Evolutionary conservation across 2,888 invertebrate species (phyloP).

Genomic region (Corbicula japonica): DNA sequence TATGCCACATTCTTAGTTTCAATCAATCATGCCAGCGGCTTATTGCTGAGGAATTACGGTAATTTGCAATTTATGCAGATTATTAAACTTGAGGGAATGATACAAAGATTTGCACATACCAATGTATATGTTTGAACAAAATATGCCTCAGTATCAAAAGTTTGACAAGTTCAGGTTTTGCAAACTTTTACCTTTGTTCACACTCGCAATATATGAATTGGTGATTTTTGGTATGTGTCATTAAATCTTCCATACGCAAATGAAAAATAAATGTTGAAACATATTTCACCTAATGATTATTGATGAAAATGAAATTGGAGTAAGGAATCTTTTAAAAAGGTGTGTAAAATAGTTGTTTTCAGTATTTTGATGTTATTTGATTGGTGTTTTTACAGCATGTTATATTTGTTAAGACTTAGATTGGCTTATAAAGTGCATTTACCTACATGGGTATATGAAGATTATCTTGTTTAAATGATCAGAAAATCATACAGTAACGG

Average conservation of each 20-base stretch:
- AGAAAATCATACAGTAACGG: background rate
- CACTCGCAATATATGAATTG: background rate
- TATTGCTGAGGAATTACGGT: too few relatives aligned
- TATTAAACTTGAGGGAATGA: background rate
- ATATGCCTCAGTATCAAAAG: background rate
- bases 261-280: slow-evolving; percentile 10
- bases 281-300: background rate
- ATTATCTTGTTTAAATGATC: background rate
- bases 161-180: background rate
- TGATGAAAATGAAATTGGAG: background rate
- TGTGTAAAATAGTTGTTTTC: slow-evolving; percentile 1
- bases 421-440: slow-evolving; percentile 51
- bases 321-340: slow-evolving; percentile 10
- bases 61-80: slow-evolving; percentile 2
- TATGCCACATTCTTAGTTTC: too few relatives aligned
- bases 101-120: background rate
- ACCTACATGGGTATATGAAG: slow-evolving; percentile 22
- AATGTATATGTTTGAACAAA: background rate
- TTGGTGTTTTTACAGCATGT: slow-evolving; percentile 37
- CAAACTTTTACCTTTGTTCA: background rate
- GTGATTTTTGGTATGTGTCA: slow-evolving; percentile 10
- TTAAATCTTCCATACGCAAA: slow-evolving; percentile 10
- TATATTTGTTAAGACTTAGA: slow-evolving; percentile 32
- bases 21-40: too few relatives aligned
- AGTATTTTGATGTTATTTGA: slow-evolving; percentile 31